These are phyloP conservation scores for Odontomachus brunneus DNA, from an alignment of 1,140 invertebrate genomes.

Conservation along the genomic window DNA sequence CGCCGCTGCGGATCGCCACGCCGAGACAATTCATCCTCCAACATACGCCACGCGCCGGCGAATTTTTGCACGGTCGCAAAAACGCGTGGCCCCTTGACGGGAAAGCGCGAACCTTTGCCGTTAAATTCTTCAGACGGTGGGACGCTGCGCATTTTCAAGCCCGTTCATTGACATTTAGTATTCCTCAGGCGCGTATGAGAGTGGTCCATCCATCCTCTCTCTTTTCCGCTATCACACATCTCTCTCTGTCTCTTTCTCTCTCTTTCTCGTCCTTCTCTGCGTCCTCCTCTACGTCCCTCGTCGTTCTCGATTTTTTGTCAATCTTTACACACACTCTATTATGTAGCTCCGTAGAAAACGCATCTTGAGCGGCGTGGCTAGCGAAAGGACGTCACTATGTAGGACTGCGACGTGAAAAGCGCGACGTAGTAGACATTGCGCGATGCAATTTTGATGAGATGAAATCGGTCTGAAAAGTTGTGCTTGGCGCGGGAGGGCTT, in stretches of 20 bases:
- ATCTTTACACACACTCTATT: conserved; percentile 31
- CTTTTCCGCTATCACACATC: background rate
- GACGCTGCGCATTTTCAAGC: conserved; percentile 31
- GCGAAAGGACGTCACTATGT: conserved; percentile 54
- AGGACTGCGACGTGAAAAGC: conserved; percentile 8
- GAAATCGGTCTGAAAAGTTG: background rate
- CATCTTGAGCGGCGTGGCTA: conserved; percentile 38
- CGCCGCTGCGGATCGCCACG: background rate
- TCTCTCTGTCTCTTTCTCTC: conserved; percentile 5
- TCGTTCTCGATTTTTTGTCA: conserved; percentile 61
- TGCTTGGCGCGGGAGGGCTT: background rate
- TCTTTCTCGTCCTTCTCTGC: background rate
- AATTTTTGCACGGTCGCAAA: conserved; percentile 37
- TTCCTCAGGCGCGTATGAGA: conserved; percentile 51
- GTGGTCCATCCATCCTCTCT: conserved; percentile 51
- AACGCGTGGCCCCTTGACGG: conserved; percentile 7
- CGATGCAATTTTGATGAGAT: background rate
- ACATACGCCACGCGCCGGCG: background rate
- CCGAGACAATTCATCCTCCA: conserved; percentile 12
- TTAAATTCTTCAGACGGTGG: conserved; percentile 41
- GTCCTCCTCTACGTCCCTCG: background rate
- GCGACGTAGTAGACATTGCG: background rate
- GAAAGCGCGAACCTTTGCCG: conserved; percentile 49
- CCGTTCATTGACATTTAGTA: conserved; percentile 61
- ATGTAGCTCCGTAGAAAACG: conserved; percentile 51